Base-by-base conservation (phyloP, 2,888 invertebrate genomes). In the Lobophora halterata region DNA sequence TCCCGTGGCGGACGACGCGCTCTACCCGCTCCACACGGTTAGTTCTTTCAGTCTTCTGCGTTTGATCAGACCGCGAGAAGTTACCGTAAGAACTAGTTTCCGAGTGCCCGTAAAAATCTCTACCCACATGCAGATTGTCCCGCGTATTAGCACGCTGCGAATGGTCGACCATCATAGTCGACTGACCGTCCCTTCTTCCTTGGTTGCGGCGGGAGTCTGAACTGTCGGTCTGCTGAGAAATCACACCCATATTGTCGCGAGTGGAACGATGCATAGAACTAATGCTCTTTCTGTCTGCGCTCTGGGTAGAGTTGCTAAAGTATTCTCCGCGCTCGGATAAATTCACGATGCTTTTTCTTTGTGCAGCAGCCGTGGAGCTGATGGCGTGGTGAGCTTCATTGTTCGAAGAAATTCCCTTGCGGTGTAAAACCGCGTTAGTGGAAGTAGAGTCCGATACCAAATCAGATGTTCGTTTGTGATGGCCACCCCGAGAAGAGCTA, bases 331-430 rank as follows among this genome's bases (percentile, higher is more conserved):
- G 92, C 46, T 94, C 94, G 36, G 93, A 92, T 1, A 95, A 83
- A 65, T 95, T 95, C 11, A 91, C 91, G 42, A 95, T 93, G 40
- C 95, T 95, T 70, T 94, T 94, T 30, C 93, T 89, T 73, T 94
- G 94, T 47, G 93, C 93, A 11, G 94, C 92, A 8, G 94, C 95
- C 0, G 93, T 91, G 0, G 93, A 90, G 55, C 91, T 91, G 5
- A 91, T 92, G 0, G 92, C 91, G 62, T 94, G 93, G 3, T 92
- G 81, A 1, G 93, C 92, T 75, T 93, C 93, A n/a, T 90, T 91
- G 0, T 91, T 90, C 0, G 91, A 89, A 1, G 91, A 88, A 5
- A 90, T 78, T 8, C 92, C 91, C 64, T 93, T 94, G 21, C 95
- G 90, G 69, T 95, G 94, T 17, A 95, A 88, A 24, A 95, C 93